Percentiles rank a stretch among this genome's conserved stretches.
Conservation (phyloP, 1,140 invertebrate species). For the Nasonia longicornis region DNA sequence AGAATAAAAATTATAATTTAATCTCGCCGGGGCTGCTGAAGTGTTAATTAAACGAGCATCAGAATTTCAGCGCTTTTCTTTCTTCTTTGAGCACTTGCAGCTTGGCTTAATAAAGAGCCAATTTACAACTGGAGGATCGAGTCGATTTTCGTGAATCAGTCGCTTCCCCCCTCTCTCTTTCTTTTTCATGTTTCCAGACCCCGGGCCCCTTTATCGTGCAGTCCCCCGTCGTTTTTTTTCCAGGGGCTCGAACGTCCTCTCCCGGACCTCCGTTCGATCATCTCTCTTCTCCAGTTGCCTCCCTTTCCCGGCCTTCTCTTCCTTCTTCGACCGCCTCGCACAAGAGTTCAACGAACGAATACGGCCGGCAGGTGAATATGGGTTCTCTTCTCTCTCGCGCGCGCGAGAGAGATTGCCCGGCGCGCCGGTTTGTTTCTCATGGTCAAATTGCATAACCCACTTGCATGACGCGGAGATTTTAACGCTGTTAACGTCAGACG, state of each 20-base stretch:
- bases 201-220: conserved; percentile 14
- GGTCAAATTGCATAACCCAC: conserved; percentile 46
- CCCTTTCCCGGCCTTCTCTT: background rate
- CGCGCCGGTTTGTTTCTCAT: conserved; percentile 39
- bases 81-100: background rate
- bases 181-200: background rate
- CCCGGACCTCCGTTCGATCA: background rate
- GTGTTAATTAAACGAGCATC: background rate
- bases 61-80: background rate
- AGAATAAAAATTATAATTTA: background rate
- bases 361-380: conserved; percentile 39
- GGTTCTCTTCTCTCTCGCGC: background rate
- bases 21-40: background rate
- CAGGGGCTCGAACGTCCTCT: conserved; percentile 8
- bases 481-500: conserved; percentile 40
- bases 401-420: conserved; percentile 16
- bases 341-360: conserved; percentile 36
- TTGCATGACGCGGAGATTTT: conserved; percentile 42
- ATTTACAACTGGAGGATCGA: background rate
- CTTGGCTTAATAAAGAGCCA: background rate
- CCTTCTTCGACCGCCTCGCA: background rate
- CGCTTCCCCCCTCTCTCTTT: background rate
- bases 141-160: background rate
- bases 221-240: background rate
- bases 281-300: background rate